These are phyloP conservation scores for Oryzias celebensis DNA, from an alignment of 2,113 vertebrate genomes.

Conservation along the genomic window DNA sequence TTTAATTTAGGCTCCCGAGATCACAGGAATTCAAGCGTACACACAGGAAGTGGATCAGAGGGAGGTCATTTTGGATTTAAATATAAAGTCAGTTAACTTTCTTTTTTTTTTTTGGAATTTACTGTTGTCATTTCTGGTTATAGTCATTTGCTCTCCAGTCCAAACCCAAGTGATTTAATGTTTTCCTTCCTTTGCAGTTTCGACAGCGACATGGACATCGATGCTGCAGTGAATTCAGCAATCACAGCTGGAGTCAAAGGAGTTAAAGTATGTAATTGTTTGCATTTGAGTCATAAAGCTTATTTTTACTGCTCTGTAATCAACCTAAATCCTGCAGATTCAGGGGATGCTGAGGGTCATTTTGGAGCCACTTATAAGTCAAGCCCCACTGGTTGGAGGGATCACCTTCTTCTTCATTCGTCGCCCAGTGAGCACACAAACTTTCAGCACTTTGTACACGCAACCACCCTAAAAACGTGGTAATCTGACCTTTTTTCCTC, in stretches of 20 bases:
- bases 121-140: not conserved
- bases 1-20: conserved; percentile 83
- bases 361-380: conserved; percentile 87
- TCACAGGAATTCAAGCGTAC: conserved; percentile 87
- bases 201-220: conserved; percentile 88
- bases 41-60: conserved; percentile 84
- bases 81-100: conserved; percentile 78
- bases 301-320: not conserved
- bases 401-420: conserved; percentile 95
- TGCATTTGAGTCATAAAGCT: not conserved
- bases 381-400: conserved; percentile 89
- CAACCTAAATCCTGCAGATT: conserved; percentile 72
- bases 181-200: conserved; percentile 77
- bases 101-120: not conserved
- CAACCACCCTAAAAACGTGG: not conserved
- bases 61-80: conserved; percentile 88
- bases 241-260: conserved; percentile 88
- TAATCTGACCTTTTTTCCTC: not conserved
- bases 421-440: conserved; percentile 83
- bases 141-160: not conserved
- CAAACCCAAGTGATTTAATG: not conserved
- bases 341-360: conserved; percentile 87
- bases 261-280: conserved; percentile 79
- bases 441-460: not conserved
- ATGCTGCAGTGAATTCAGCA: conserved; percentile 84